Base-by-base conservation (phyloP, 1,140 invertebrate genomes). In the Ceratina australensis region DNA sequence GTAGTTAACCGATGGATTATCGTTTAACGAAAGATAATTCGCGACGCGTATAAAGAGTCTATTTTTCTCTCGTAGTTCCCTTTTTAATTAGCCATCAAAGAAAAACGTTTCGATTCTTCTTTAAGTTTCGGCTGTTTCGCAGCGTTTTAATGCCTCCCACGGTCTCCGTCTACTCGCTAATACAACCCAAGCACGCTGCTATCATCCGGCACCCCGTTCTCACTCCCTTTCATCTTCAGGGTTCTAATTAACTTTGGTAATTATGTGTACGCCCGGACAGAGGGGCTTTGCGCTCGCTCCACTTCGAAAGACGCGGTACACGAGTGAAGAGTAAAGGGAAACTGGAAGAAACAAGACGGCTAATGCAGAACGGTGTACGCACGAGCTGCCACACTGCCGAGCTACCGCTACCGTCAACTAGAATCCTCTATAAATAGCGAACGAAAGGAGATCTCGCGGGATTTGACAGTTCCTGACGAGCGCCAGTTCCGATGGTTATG, bases 231-330 rank as follows among this genome's bases (percentile, higher is more conserved):
- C 78, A 85, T 81, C 74, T 86, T 59, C 69, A 61, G 78, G 80
- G 78, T 69, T 63, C 75, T 85, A 87, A 86, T 87, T 87, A 85
- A 87, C 77, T 87, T 83, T 68, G 47, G 79, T 87, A 86, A 87
- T 87, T 87, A 87, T 81, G 79, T 86, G 80, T 87, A 81, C 74
- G 49, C 81, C 65, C 64, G 69, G 77, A 83, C 72, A 66, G 78
- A 76, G 78, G 67, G 60, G 64, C 57, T 82, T 84, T 83, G 61
- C 72, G 60, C 63, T 68, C 57, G 64, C 42, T 78, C 26, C 33
- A 49, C 57, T 42, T 42, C 28, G 50, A 56, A n/a, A 54, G 52
- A 10, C 15, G 49, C 8, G 20, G 24, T 26, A 47, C 33, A 18
- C 47, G 50, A 42, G 7, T 0, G 50, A 28, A 60, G 61, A 20